Percentiles rank a stretch among this genome's conserved stretches.
These are phyloP conservation scores for Iphiclides podalirius DNA, from an alignment of 2,888 invertebrate species.

Conservation along the genomic window DNA sequence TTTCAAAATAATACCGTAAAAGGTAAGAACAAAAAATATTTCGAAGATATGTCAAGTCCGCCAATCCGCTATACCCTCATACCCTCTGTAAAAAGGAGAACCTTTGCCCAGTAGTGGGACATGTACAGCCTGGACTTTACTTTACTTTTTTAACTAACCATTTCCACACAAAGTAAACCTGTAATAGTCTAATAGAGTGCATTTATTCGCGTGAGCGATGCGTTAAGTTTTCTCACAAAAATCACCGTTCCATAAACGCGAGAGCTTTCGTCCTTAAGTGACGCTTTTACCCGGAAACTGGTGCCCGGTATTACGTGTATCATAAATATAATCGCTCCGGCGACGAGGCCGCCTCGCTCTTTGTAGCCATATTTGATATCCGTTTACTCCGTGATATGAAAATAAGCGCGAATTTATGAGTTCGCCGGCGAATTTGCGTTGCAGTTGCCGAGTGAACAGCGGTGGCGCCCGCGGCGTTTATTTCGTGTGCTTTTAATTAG, in stretches of 20 bases:
- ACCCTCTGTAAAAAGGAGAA: too few relatives aligned
- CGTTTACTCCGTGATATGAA: slow-evolving; percentile 22
- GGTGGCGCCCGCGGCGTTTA: slow-evolving; percentile 25
- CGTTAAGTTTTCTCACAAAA: too few relatives aligned
- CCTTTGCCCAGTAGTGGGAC: too few relatives aligned
- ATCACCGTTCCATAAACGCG: background rate
- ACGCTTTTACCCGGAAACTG: slow-evolving; percentile 13
- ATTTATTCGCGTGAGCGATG: too few relatives aligned
- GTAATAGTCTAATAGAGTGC: too few relatives aligned
- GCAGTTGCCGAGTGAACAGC: slow-evolving; percentile 21
- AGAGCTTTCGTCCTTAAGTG: slow-evolving; percentile 18
- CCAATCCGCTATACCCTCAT: too few relatives aligned
- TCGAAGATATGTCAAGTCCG: too few relatives aligned
- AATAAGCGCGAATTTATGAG: slow-evolving; percentile 22
- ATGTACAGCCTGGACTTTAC: too few relatives aligned
- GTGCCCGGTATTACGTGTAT: slow-evolving; percentile 15
- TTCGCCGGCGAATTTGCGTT: slow-evolving; percentile 21
- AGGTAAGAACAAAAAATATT: too few relatives aligned
- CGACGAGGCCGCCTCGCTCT: slow-evolving; percentile 4
- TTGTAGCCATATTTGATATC: slow-evolving; percentile 21
- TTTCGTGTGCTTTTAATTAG: slow-evolving; percentile 39
- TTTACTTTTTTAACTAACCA: too few relatives aligned
- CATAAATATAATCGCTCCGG: slow-evolving; percentile 17
- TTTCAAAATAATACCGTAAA: too few relatives aligned
- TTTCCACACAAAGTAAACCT: too few relatives aligned